phyloP scores from a whole-genome alignment of 2,888 invertebrate genomes.

The Eulithis testata region DNA sequence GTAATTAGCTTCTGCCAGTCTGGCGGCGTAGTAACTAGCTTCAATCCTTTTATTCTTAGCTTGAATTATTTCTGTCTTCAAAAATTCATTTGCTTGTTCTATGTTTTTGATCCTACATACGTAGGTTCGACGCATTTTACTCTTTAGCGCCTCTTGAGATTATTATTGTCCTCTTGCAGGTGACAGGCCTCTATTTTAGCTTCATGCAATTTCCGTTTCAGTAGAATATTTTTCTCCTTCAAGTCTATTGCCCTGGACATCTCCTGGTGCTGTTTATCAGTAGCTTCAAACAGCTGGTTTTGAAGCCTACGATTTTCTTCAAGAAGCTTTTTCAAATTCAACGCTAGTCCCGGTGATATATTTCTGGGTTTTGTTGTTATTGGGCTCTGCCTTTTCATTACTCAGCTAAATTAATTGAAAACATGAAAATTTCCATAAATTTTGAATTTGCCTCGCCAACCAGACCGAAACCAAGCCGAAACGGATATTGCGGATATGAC shows the following conservation, averaged over 20 bases:
- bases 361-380: slow-evolving; percentile 29
- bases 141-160: slow-evolving; percentile 17
- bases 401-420: slow-evolving; percentile 10
- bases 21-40: slow-evolving; percentile 59
- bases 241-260: slow-evolving; percentile 75
- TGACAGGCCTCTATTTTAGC: slow-evolving; percentile 52
- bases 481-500: too few relatives aligned
- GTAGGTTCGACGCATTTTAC: slow-evolving; percentile 41
- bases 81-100: slow-evolving; percentile 54
- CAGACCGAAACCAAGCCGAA: neutral
- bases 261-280: slow-evolving; percentile 73
- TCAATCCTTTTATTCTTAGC: slow-evolving; percentile 60
- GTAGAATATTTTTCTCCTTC: slow-evolving; percentile 58
- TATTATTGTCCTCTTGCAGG: slow-evolving; percentile 46
- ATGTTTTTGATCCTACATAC: slow-evolving; percentile 48
- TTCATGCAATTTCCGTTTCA: slow-evolving; percentile 54
- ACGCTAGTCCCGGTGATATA: slow-evolving; percentile 26
- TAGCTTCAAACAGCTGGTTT: slow-evolving; percentile 54
- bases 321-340: slow-evolving; percentile 43
- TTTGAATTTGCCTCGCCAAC: slow-evolving; percentile 12
- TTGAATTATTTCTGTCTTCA: slow-evolving; percentile 54
- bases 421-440: slow-evolving; percentile 44
- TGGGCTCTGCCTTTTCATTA: slow-evolving; percentile 51
- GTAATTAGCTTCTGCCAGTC: slow-evolving; percentile 65
- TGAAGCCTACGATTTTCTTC: slow-evolving; percentile 58